phyloP scores from a whole-genome alignment of 2,888 invertebrate genomes.

The Agrotis puta region DNA sequence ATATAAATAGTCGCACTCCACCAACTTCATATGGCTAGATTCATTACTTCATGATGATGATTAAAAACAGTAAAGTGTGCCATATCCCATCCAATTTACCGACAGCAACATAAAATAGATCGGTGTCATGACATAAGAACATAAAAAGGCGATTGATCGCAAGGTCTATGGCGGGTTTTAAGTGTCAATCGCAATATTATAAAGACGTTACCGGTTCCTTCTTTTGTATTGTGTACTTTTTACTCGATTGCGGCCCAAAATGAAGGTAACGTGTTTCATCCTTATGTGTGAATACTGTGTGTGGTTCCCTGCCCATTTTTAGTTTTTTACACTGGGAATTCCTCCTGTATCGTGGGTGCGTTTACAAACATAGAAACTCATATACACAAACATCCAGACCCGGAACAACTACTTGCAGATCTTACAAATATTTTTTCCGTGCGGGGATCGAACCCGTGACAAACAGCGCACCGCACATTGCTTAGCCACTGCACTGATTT shows the following conservation, averaged over 20 bases:
- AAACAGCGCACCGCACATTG: too few relatives aligned
- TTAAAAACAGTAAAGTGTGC: constrained; percentile 19
- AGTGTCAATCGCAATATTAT: constrained; percentile 33
- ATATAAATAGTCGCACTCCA: background rate
- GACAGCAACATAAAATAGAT: constrained; percentile 21
- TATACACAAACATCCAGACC: too few relatives aligned
- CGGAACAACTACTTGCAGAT: too few relatives aligned
- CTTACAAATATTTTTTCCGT: too few relatives aligned
- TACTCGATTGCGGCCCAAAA: too few relatives aligned
- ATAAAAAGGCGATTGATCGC: constrained; percentile 45
- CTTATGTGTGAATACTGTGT: too few relatives aligned
- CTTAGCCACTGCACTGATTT: too few relatives aligned
- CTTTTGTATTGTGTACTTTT: constrained; percentile 7
- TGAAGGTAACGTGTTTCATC: too few relatives aligned
- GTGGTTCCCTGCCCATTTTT: background rate
- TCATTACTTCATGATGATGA: constrained; percentile 2
- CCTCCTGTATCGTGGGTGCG: too few relatives aligned
- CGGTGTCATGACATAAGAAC: constrained; percentile 32
- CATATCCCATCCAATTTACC: constrained; percentile 29
- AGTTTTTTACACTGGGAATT: too few relatives aligned
- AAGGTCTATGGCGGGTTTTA: constrained; percentile 9
- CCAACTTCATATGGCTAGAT: background rate
- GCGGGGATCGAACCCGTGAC: too few relatives aligned
- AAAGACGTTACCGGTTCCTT: background rate
- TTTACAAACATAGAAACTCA: too few relatives aligned